Conservation (phyloP, 2,113 vertebrate species). For the Crypturellus undulatus region DNA sequence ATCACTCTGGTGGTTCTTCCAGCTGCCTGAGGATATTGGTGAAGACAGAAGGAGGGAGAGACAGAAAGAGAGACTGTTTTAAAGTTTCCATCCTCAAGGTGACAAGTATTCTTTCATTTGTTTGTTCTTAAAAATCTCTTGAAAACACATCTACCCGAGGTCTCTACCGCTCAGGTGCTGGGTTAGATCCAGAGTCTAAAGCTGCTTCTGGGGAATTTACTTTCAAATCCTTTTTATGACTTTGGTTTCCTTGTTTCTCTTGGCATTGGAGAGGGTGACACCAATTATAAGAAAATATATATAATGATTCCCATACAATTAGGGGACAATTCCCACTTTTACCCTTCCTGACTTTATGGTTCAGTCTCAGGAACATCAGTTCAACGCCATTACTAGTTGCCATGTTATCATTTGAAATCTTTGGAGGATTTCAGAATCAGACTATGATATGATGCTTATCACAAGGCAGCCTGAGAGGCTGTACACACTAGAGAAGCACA, state of each 20-base stretch:
- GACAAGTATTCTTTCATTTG: conserved; percentile 46
- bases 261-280: conserved; percentile 14
- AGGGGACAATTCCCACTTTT: conserved; percentile 3
- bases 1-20: conserved; percentile 68
- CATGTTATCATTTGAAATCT: conserved; percentile 24
- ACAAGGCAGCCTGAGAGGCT: not conserved
- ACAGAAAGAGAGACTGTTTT: conserved; percentile 44
- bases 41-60: conserved; percentile 52
- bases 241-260: conserved; percentile 22
- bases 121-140: not conserved
- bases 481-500: not conserved
- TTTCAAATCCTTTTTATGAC: not conserved
- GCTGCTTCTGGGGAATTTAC: conserved; percentile 5
- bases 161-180: not conserved
- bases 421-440: conserved; percentile 36
- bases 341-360: not conserved
- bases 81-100: conserved; percentile 68
- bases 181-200: not conserved
- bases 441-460: not conserved
- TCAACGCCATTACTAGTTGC: not conserved
- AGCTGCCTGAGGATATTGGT: conserved; percentile 67
- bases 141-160: not conserved
- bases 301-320: conserved; percentile 1
- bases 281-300: conserved; percentile 12
- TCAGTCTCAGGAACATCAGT: not conserved